Base-by-base conservation (phyloP, 1,140 invertebrate genomes). In the Trachymyrmex septentrionalis region DNA sequence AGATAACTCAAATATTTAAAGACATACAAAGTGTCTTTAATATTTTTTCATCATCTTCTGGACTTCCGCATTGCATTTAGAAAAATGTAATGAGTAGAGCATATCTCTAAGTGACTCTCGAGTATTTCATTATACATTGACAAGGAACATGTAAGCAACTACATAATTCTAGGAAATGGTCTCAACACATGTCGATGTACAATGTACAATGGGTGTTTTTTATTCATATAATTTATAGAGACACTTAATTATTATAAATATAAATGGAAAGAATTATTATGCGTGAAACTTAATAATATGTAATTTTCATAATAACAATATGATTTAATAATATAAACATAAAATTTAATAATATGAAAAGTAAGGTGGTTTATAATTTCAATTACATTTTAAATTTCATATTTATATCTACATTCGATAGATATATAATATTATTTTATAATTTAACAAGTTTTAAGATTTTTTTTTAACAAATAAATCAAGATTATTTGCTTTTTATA, bases 141-240 rank as follows among this genome's bases (percentile, higher is more conserved):
- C 30, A 19, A 59, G 12, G 12, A 72, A 12, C 3, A 30, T 78
- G 24, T 78, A 69, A 55, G 57, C 24, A 61, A 48, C 61, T 38
- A 30, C 30, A 34, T 34, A 34, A 34, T 34, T 21, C 7, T 21
- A 21, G 53, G 24, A 19, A 61, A 73, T 38, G 24, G 27, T 61
- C 19, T 61, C 19, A 82, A 67, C 19, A 14, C 12, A 14, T 59
- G 53, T 82, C 38, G 67, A 55, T 27, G 16, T 81, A 38, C n/a
- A 81, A 53, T 81, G 16, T 81, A 38, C 27, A 81, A 53, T 81
- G 66, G 21, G 21, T 69, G 66, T n/a, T 69, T 69, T 69, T n/a
- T 14, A 50, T 48, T 69, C 38, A 24, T 12, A 44, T 44, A 44
- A 44, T 44, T 44, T 44, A 44, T 44, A 0, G 38, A 44, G 38